These are phyloP conservation scores for Sebastiscus tertius DNA, from an alignment of 2,797 vertebrate genomes.

Conservation along the genomic window DNA sequence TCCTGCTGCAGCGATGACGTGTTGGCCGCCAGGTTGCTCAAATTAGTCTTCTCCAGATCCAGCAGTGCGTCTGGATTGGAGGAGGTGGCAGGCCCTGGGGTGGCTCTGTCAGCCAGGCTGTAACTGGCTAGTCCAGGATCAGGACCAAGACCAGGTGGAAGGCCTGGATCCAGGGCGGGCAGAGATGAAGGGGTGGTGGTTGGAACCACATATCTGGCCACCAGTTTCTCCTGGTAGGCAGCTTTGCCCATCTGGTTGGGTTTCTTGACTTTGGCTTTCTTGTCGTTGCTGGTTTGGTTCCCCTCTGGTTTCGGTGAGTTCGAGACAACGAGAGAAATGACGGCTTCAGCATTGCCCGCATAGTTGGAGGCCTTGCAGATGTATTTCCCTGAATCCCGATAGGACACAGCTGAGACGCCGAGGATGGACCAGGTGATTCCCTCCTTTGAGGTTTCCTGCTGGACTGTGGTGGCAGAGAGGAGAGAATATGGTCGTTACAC, in stretches of 20 bases:
- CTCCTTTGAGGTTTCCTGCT: conserved; percentile 92
- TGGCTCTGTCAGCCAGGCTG: conserved; percentile 65
- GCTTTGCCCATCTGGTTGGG: conserved; percentile 81
- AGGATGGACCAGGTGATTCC: conserved; percentile 95
- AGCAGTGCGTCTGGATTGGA: conserved; percentile 68
- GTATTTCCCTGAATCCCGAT: conserved; percentile 93
- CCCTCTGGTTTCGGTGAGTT: conserved; percentile 84
- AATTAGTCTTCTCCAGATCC: conserved; percentile 82
- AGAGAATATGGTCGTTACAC: background rate
- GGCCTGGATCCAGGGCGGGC: conserved; percentile 47
- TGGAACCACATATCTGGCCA: conserved; percentile 84
- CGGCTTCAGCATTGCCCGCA: conserved; percentile 89
- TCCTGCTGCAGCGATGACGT: conserved; percentile 86
- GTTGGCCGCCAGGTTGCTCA: conserved; percentile 86
- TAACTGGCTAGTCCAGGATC: conserved; percentile 72
- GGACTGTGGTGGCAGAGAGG: conserved; percentile 81
- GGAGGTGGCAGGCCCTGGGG: conserved; percentile 59
- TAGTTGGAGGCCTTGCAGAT: conserved; percentile 95
- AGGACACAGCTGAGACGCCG: conserved; percentile 89
- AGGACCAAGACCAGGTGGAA: conserved; percentile 55
- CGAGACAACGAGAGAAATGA: conserved; percentile 90
- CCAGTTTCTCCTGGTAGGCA: conserved; percentile 89
- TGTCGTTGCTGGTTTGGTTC: conserved; percentile 76
- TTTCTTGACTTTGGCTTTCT: conserved; percentile 81
- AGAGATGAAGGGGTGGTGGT: conserved; percentile 68